A percentile compares a stretch with the other conserved stretches of the same genome.
Evolutionary conservation across 2,113 vertebrate species (phyloP).

Genomic region (Natator depressus): DNA sequence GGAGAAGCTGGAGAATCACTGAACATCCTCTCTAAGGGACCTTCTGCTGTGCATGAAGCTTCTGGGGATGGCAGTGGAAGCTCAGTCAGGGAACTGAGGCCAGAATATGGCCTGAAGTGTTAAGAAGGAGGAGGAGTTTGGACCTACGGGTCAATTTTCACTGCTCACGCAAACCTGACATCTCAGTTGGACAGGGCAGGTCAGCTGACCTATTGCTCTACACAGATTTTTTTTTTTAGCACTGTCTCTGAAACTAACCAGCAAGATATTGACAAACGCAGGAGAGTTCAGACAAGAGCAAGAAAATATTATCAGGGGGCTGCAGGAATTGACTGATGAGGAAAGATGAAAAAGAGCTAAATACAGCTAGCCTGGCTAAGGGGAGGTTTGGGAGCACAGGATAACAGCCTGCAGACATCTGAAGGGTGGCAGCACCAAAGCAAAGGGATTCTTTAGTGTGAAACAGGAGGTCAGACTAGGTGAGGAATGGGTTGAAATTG

Average conservation of each 20-base stretch:
- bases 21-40: not conserved
- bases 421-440: not conserved
- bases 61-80: not conserved
- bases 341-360: not conserved
- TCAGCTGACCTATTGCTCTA: not conserved
- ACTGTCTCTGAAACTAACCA: not conserved
- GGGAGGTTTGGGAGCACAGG: not conserved
- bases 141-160: accelerated
- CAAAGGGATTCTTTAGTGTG: no score
- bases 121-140: not conserved
- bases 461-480: not conserved
- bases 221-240: not conserved
- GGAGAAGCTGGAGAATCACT: not conserved
- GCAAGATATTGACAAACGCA: accelerated
- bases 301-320: not conserved
- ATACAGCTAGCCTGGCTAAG: not conserved
- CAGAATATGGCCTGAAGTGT: not conserved
- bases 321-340: not conserved
- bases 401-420: no score
- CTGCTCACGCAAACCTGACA: accelerated
- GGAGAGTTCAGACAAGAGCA: not conserved
- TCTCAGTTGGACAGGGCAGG: not conserved
- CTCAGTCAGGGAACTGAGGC: not conserved
- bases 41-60: not conserved
- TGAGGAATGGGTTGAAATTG: no score